These are phyloP conservation scores for Orchesellides sinensis DNA, from an alignment of 2,888 invertebrate genomes.

Conservation along the genomic window DNA sequence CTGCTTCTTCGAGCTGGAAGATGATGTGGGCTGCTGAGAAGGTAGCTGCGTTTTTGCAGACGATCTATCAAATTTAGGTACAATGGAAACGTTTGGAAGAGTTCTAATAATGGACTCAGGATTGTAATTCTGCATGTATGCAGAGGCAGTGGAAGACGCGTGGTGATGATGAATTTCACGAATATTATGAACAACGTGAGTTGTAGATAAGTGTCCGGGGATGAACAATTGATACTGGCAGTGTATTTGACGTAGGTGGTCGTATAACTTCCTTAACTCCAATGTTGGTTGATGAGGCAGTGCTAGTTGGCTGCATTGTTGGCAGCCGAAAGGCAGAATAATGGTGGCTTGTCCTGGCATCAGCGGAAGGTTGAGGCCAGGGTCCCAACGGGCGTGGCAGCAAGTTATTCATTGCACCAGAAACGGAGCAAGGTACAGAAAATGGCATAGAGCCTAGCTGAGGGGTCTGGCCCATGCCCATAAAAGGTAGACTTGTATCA, in stretches of 20 bases:
- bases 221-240: constrained; percentile 71
- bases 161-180: constrained; percentile 32
- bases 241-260: constrained; percentile 26
- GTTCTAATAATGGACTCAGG: constrained; percentile 70
- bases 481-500: constrained; percentile 30
- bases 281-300: not conserved
- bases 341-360: constrained; percentile 47
- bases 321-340: constrained; percentile 74
- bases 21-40: constrained; percentile 30
- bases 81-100: constrained; percentile 74
- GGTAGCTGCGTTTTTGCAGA: constrained; percentile 54
- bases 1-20: constrained; percentile 29
- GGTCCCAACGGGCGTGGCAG: constrained; percentile 37
- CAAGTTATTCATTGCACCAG: constrained; percentile 9
- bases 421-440: constrained; percentile 11
- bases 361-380: constrained; percentile 44
- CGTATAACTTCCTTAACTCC: constrained; percentile 31
- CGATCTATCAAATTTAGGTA: constrained; percentile 74
- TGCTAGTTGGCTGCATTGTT: constrained; percentile 20
- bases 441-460: constrained; percentile 29
- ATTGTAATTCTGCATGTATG: constrained; percentile 56
- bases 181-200: constrained; percentile 13
- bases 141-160: constrained; percentile 38
- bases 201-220: constrained; percentile 53
- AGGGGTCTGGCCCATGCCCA: constrained; percentile 21